A percentile compares a stretch with the other conserved stretches of the same genome.
These are phyloP conservation scores for Hoplostethus mediterraneus DNA, from an alignment of 2,797 vertebrate genomes.

Conservation along the genomic window DNA sequence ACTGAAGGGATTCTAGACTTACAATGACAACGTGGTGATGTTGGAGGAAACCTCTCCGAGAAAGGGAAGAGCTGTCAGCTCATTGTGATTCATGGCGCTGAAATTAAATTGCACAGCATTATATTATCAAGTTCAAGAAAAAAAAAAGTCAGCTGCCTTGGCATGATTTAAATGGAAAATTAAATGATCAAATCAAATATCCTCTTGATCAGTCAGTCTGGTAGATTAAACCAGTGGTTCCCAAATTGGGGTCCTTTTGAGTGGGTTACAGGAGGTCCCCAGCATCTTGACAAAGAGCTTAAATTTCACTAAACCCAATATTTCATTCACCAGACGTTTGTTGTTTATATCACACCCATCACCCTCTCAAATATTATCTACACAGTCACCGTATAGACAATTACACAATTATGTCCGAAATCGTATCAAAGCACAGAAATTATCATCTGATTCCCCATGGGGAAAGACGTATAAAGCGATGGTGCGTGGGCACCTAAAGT, in stretches of 20 bases:
- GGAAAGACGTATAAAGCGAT: no score
- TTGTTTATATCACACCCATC: neutral
- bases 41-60: constrained; percentile 92
- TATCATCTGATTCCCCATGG: no score
- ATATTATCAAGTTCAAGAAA: neutral
- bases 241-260: no score
- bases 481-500: neutral
- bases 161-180: neutral
- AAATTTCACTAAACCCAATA: no score
- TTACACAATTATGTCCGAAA: no score
- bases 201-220: neutral
- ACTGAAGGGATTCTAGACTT: constrained; percentile 77
- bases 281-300: no score
- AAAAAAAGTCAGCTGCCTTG: neutral
- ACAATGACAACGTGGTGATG: constrained; percentile 93
- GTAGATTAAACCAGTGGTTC: neutral
- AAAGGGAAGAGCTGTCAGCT: constrained; percentile 89
- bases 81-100: constrained; percentile 97
- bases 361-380: neutral
- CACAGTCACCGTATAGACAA: neutral
- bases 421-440: neutral
- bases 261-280: no score
- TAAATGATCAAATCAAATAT: neutral
- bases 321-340: neutral
- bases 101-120: constrained; percentile 48